phyloP scores from a whole-genome alignment of 2,888 invertebrate genomes.

The Melanostoma mellinum region DNA sequence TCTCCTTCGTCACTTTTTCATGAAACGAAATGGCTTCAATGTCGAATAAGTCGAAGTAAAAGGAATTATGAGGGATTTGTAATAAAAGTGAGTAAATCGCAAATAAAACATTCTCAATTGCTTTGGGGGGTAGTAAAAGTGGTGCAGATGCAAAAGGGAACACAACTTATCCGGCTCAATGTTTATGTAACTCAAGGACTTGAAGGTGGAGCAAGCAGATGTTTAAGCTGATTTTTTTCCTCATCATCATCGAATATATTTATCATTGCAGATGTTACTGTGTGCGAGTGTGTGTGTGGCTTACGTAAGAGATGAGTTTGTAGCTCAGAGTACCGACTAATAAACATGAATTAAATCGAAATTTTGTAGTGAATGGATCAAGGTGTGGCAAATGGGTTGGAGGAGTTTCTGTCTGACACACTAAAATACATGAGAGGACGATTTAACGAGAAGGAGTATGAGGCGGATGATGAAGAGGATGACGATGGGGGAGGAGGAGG shows the following conservation, averaged over 20 bases:
- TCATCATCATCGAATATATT: not conserved
- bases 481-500: too few relatives aligned
- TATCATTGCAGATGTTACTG: not conserved
- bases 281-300: too few relatives aligned
- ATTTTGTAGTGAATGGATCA: too few relatives aligned
- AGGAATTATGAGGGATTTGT: conserved; percentile 66
- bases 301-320: too few relatives aligned
- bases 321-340: too few relatives aligned
- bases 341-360: too few relatives aligned
- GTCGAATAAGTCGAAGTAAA: conserved; percentile 32
- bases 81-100: conserved; percentile 65
- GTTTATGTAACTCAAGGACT: conserved; percentile 53
- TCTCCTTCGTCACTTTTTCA: not conserved
- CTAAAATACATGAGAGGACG: too few relatives aligned
- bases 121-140: conserved; percentile 46
- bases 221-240: conserved; percentile 41
- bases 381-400: too few relatives aligned
- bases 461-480: too few relatives aligned
- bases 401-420: too few relatives aligned
- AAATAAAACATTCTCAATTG: conserved; percentile 66
- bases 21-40: conserved; percentile 4
- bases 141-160: conserved; percentile 20
- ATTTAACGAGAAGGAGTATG: too few relatives aligned
- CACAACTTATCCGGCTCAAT: conserved; percentile 41
- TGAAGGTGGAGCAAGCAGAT: conserved; percentile 43